Evolutionary conservation across 2,797 vertebrate genomes (phyloP), one percentile per base, ranked within the genome.

Genomic region (Avahi laniger): DNA sequence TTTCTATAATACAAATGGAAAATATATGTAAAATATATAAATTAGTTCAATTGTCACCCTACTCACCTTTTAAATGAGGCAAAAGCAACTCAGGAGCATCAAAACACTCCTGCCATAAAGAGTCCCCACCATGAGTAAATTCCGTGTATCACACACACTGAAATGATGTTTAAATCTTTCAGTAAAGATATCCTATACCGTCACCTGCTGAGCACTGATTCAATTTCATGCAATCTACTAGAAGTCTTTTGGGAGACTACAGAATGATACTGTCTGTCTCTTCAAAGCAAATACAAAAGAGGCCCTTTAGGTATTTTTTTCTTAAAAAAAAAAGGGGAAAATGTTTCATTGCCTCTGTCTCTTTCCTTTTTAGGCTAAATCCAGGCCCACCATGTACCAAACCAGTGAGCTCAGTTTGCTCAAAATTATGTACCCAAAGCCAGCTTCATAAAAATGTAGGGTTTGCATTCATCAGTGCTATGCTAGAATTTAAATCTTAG

Each of bases 261-360:
- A 73, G 88, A 89, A 75, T 48, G 75, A 86, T 30, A 61, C 69
- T 48, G 26, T 89, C 69, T 48, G 26, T 89, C 54, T 82, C 54
- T 67, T 86, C 73, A 83, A 94, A 92, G 61, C 18, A 90, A 73
- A 92, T 20, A 89, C 8, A 81, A 79, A 67, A 72, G 79, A 70
- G 28, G 28, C 9, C 69, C 73, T 89, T 52, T 15, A 52, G 61
- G n/a, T n/a, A 65, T 88, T 88, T 94, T 33, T 54, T 69, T 43
- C n/a, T 57, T 72, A 67, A 76, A 67, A 85, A 76, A 14, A 67
- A 93, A 95, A 67, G 33, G 33, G 30, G 11, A 76, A 83, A 83
- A 72, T 52, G 24, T 54, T 48, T 85, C 38, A 79, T 79, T 7
- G 1, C 15, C 6, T 89, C 46, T 67, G 28, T 57, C 54, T 80